Conservation (phyloP, 2,113 vertebrate genomes). For the Cinclus cinclus region DNA sequence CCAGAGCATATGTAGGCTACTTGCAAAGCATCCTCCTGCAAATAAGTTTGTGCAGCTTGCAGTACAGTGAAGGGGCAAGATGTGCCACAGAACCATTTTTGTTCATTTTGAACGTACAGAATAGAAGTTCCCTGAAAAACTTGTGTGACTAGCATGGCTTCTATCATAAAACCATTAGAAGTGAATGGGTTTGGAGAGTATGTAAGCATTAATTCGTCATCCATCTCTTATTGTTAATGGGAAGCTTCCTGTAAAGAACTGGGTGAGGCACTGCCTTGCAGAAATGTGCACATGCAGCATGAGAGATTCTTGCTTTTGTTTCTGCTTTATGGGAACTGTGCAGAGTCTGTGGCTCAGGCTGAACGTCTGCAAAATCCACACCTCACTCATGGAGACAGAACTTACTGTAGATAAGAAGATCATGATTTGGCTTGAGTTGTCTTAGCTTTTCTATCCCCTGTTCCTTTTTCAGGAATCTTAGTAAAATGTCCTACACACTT, state of each 20-base stretch:
- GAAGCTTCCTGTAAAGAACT: constrained; percentile 41
- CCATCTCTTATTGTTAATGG: constrained; percentile 37
- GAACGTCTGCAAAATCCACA: neutral
- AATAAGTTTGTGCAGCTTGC: neutral
- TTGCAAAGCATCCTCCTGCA: neutral
- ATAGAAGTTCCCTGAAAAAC: neutral
- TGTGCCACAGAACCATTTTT: neutral
- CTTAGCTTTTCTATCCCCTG: neutral
- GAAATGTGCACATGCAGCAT: neutral
- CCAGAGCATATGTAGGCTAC: neutral
- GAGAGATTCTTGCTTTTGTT: constrained; percentile 36
- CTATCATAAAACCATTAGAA: constrained; percentile 27
- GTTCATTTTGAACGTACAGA: neutral
- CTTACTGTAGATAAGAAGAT: neutral
- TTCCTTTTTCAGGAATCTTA: neutral
- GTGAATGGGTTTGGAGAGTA: neutral
- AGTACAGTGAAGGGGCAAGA: neutral
- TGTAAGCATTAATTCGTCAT: neutral
- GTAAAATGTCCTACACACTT: neutral
- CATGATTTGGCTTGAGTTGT: neutral
- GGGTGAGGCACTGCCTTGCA: constrained; percentile 38
- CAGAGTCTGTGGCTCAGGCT: neutral
- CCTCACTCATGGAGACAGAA: rapidly evolving
- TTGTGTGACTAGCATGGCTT: neutral
- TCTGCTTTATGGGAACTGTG: neutral